These are phyloP conservation scores for Capitella teleta DNA, from an alignment of 1,140 invertebrate species.

Conservation along the genomic window DNA sequence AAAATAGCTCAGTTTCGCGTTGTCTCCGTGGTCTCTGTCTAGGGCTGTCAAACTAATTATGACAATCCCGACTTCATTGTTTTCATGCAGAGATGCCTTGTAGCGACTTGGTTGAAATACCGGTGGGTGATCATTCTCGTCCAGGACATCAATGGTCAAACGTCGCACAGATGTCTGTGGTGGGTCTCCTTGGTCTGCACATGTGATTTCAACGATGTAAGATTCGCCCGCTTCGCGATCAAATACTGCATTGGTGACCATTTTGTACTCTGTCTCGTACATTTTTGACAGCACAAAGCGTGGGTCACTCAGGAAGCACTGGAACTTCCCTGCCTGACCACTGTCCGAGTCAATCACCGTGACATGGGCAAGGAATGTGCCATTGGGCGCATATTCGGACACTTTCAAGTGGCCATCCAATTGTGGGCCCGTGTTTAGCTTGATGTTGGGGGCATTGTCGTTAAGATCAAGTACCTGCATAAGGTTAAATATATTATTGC, in stretches of 20 bases:
- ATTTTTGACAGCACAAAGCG: conserved; percentile 1
- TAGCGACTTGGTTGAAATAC: conserved; percentile 5
- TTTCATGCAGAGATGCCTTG: conserved; percentile 4
- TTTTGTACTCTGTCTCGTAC: conserved; percentile 7
- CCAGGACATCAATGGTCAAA: conserved; percentile 5
- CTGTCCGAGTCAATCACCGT: conserved; percentile 9
- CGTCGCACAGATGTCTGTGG: neutral
- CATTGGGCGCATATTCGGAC: conserved; percentile 2
- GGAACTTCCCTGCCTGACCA: conserved; percentile 9
- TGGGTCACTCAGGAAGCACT: neutral
- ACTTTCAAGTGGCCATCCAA: conserved; percentile 2
- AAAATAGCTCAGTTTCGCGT: neutral
- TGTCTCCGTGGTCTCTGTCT: conserved; percentile 1
- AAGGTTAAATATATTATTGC: no score
- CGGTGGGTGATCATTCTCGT: conserved; percentile 13
- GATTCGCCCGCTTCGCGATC: conserved; percentile 6
- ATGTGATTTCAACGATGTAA: conserved; percentile 4
- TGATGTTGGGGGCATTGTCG: conserved; percentile 11
- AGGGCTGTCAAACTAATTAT: neutral
- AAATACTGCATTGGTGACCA: conserved; percentile 34
- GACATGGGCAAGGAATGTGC: conserved; percentile 12
- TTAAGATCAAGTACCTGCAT: conserved; percentile 11
- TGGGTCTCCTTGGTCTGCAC: neutral
- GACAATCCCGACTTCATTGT: neutral
- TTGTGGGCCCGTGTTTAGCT: conserved; percentile 3